Conservation (phyloP, 2,888 invertebrate species). For the Sesia apiformis region DNA sequence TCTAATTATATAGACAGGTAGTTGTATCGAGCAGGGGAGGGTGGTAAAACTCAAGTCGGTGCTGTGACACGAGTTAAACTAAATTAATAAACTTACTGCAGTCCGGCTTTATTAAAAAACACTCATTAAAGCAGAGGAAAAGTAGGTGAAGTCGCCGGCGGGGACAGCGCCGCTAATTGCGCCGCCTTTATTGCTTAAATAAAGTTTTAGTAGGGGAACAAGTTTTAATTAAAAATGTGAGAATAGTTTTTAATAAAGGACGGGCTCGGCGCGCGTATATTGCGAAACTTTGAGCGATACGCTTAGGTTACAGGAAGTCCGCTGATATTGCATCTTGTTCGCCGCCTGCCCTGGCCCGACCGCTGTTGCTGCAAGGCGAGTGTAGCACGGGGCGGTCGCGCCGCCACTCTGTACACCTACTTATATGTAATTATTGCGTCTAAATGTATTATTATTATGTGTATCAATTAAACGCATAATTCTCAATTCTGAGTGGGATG, state of each 20-base stretch:
- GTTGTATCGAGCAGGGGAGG: conserved; percentile 29
- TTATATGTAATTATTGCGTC: too few species aligned
- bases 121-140: conserved; percentile 72
- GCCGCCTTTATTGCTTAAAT: conserved; percentile 74
- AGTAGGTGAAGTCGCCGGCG: conserved; percentile 73
- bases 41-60: conserved; percentile 21
- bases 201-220: conserved; percentile 74
- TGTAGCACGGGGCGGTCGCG: too few species aligned
- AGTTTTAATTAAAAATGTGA: conserved; percentile 75
- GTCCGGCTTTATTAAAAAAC: conserved; percentile 72
- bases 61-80: conserved; percentile 69
- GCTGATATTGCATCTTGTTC: conserved; percentile 44
- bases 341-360: conserved; percentile 6
- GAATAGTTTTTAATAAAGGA: conserved; percentile 75
- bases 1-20: background rate
- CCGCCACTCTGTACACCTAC: too few species aligned
- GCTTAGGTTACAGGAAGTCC: conserved; percentile 68
- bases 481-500: too few species aligned
- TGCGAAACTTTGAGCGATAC: conserved; percentile 73
- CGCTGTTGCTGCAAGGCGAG: too few species aligned
- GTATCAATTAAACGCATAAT: too few species aligned
- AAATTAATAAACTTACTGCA: conserved; percentile 73
- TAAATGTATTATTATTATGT: too few species aligned
- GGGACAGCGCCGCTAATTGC: conserved; percentile 74
- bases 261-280: conserved; percentile 68